Base-by-base conservation (phyloP, 2,113 vertebrate species). In the Actenoides lindsayi region DNA sequence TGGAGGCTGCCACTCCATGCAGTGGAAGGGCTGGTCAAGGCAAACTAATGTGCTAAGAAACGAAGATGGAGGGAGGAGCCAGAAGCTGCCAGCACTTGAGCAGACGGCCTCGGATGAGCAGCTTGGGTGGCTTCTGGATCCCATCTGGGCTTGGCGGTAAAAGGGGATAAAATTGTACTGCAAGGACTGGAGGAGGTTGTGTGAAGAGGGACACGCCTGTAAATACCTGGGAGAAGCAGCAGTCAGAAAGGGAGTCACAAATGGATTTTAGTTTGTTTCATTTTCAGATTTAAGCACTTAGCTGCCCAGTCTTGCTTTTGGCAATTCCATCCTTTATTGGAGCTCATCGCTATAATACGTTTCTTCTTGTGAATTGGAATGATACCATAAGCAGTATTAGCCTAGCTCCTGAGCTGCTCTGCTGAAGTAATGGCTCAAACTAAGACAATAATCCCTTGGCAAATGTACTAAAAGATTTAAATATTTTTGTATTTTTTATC, bases 1-100 rank as follows among this genome's bases (percentile, higher is more conserved):
- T 0, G 0, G 16, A 37, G 16, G 39, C 19, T 63, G 60, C 15
- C 31, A 25, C 7, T 70, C 24, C 6, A 3, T 8, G 4, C 4
- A 25, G 13, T 12, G 11, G 48, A 48, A 86, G 12, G 30, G 54
- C 30, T 27, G 27, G 14, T 59, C 41, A 54, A 67, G 17, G 19
- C 8, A 41, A 70, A 54, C 12, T 18, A 69, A 19, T 0, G 0
- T 65, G 27, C 19, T 85, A 13, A 27, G 67, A 53, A 90, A 69
- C 1, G 9, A 76, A 53, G 41, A 35, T 3, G 8, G 44, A 81
- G 35, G 11, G 11, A 70, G n/a, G 73, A 89, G 30, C 44, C 13
- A 71, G 63, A 46, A 3, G 4, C 9, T 81, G 25, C 9, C 33
- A 37, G 30, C 39, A 24, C 33, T 17, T 44, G 31, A 73, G 31